Evolutionary conservation across 2,888 invertebrate species (phyloP).

Genomic region (Epistrophella euchroma): DNA sequence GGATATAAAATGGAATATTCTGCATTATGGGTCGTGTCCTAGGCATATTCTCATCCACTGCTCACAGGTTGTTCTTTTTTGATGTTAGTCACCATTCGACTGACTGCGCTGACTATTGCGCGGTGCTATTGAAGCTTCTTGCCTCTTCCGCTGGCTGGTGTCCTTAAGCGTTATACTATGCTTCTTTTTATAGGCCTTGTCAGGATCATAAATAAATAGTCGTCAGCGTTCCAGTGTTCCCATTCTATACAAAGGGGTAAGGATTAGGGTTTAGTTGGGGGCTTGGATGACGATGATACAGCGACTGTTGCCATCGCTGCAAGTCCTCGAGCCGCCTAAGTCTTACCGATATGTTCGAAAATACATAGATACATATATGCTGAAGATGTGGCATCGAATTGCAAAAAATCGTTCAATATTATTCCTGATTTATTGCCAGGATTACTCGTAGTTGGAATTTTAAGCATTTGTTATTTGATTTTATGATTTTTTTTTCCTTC

Average conservation of each 20-base stretch:
- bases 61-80: no score
- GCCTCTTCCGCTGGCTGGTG: constrained; percentile 12
- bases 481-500: constrained; percentile 70
- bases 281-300: constrained; percentile 20
- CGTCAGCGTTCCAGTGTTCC: constrained; percentile 69
- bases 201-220: constrained; percentile 74
- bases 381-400: constrained; percentile 68
- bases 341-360: not conserved
- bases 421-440: constrained; percentile 78
- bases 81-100: no score
- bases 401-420: constrained; percentile 78
- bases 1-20: constrained; percentile 76
- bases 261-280: constrained; percentile 46
- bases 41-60: constrained; percentile 40
- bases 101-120: not conserved
- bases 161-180: constrained; percentile 64
- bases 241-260: constrained; percentile 53
- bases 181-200: constrained; percentile 68
- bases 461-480: constrained; percentile 77
- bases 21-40: constrained; percentile 75
- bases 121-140: constrained; percentile 5
- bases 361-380: not conserved
- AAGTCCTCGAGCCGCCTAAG: constrained; percentile 47
- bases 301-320: constrained; percentile 56
- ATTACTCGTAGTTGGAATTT: constrained; percentile 78